phyloP scores from a whole-genome alignment of 2,888 invertebrate genomes.

The Campaea margaritaria region DNA sequence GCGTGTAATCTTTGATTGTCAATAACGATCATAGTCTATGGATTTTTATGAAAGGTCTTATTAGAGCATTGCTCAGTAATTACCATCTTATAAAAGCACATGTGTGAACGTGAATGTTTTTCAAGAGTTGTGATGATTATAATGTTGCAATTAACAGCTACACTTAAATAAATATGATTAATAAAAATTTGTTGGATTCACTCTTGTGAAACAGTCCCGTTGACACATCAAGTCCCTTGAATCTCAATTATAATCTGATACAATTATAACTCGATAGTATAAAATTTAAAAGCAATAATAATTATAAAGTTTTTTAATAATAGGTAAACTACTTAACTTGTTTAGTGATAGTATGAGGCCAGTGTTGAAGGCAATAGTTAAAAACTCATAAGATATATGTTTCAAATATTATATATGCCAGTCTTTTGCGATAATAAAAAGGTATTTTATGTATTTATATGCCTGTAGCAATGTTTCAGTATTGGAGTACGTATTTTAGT shows the following conservation, averaged over 20 bases:
- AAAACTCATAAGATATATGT: slow-evolving; percentile 32
- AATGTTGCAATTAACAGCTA: slow-evolving; percentile 3
- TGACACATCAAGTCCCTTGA: slow-evolving; percentile 33
- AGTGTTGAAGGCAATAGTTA: slow-evolving; percentile 68
- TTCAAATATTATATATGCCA: slow-evolving; percentile 22
- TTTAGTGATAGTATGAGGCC: slow-evolving; percentile 73
- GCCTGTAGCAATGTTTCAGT: slow-evolving; percentile 14
- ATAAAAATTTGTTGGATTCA: no score
- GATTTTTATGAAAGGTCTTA: slow-evolving; percentile 27
- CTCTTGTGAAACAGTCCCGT: slow-evolving; percentile 48
- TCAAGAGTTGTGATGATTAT: slow-evolving; percentile 33
- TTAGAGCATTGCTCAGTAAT: slow-evolving; percentile 33
- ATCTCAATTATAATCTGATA: slow-evolving; percentile 46
- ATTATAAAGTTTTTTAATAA: slow-evolving; percentile 50
- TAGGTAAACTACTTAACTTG: slow-evolving; percentile 48
- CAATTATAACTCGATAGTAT: slow-evolving; percentile 42
- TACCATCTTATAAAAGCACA: slow-evolving; percentile 32
- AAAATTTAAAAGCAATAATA: slow-evolving; percentile 52
- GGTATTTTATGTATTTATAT: slow-evolving; percentile 11
- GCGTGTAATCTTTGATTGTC: slow-evolving; percentile 4
- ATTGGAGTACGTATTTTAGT: slow-evolving; percentile 3
- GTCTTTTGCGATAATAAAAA: slow-evolving; percentile 15
- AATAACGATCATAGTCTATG: slow-evolving; percentile 25
- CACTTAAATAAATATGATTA: no score
- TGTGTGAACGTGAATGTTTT: slow-evolving; percentile 47